Evolutionary conservation across 2,113 vertebrate genomes (phyloP).

Genomic region (Riparia riparia): DNA sequence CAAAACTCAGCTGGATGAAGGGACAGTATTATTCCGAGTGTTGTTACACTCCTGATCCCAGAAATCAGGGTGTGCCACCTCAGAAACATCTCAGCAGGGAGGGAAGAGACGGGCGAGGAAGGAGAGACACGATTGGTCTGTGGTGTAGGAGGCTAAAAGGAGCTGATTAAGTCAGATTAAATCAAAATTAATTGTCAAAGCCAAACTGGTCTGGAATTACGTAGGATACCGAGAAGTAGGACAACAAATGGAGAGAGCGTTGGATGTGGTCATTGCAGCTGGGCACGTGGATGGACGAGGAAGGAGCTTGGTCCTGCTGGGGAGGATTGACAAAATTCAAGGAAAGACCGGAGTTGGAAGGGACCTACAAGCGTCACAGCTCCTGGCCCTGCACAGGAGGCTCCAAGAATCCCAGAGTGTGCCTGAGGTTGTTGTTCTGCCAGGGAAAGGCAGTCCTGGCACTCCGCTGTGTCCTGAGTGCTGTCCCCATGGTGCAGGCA

Average conservation of each 20-base stretch:
- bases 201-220: not conserved
- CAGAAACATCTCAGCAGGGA: not conserved
- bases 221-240: not conserved
- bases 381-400: not conserved
- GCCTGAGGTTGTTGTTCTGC: not conserved
- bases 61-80: not conserved
- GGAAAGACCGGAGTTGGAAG: not conserved
- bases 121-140: not conserved
- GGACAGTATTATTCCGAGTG: not conserved
- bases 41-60: not conserved
- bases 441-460: not conserved
- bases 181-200: not conserved
- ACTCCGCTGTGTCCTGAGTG: fast-evolving
- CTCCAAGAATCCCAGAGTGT: not conserved
- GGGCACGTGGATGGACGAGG: not conserved
- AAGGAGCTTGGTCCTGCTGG: not conserved
- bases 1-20: not conserved
- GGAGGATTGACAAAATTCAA: not conserved
- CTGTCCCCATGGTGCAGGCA: fast-evolving
- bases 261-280: no score
- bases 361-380: not conserved
- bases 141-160: not conserved
- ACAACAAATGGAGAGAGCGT: not conserved
- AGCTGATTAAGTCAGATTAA: not conserved
- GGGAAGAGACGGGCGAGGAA: not conserved